These are phyloP conservation scores for Ornithorhynchus anatinus DNA, from an alignment of 2,113 vertebrate genomes.

Conservation along the genomic window DNA sequence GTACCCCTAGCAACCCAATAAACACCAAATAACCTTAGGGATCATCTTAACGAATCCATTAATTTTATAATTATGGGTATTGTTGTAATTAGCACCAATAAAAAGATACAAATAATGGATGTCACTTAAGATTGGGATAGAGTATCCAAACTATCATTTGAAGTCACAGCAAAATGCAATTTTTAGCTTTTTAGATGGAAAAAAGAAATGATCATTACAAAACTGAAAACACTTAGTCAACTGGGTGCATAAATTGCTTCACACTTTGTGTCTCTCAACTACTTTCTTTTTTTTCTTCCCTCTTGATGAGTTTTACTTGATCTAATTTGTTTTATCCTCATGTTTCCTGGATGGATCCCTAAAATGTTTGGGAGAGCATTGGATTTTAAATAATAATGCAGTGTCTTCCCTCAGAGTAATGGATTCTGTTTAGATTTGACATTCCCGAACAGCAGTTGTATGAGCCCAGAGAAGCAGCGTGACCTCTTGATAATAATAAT, in stretches of 20 bases:
- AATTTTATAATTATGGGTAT: constrained; percentile 48
- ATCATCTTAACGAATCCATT: constrained; percentile 55
- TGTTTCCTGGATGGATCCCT: not conserved
- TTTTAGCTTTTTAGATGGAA: constrained; percentile 13
- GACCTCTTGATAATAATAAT: too few species aligned
- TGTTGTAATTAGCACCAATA: constrained; percentile 41
- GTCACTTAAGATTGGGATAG: not conserved
- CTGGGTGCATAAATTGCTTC: not conserved
- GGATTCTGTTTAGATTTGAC: too few species aligned
- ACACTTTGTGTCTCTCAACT: not conserved
- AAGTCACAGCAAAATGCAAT: not conserved
- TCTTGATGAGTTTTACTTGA: not conserved
- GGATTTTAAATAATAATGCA: too few species aligned
- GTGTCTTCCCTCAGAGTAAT: too few species aligned
- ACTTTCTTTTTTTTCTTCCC: constrained; percentile 10
- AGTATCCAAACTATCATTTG: not conserved
- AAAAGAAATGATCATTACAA: not conserved
- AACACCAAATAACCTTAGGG: constrained; percentile 81
- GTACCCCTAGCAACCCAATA: constrained; percentile 89
- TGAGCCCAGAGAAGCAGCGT: too few species aligned
- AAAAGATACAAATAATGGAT: constrained; percentile 30
- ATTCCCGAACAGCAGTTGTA: too few species aligned
- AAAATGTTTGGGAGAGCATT: not conserved
- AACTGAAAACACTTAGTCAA: not conserved
- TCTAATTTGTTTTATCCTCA: not conserved